Percentiles rank a stretch among this genome's conserved stretches.
phyloP scores from a whole-genome alignment of 2,113 vertebrate genomes.

The Scalopus aquaticus region DNA sequence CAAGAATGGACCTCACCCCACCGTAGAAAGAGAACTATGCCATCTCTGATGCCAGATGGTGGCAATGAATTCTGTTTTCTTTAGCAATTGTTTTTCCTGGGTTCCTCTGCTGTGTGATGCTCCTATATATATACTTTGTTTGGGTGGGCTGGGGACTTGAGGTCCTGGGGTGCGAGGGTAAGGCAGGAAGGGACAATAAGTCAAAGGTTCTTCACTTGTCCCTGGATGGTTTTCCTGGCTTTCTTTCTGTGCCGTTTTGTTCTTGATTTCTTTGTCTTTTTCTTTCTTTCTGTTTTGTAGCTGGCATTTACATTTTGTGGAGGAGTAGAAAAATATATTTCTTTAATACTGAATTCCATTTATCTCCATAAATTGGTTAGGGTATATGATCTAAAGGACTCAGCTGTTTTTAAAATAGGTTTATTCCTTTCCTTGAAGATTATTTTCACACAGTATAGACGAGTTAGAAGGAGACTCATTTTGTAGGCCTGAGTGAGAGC shows the following conservation, averaged over 20 bases:
- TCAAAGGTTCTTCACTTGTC: neutral
- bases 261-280: constrained; percentile 59
- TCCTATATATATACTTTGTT: neutral
- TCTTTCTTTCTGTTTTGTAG: constrained; percentile 72
- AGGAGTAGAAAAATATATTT: constrained; percentile 82
- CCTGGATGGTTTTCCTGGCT: neutral
- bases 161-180: neutral
- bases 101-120: constrained; percentile 8
- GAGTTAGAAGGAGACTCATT: constrained; percentile 86
- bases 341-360: constrained; percentile 88
- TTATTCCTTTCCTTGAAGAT: constrained; percentile 88
- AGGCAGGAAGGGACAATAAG: constrained; percentile 21
- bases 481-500: constrained; percentile 81
- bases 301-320: constrained; percentile 83
- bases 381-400: constrained; percentile 87
- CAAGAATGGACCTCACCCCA: constrained; percentile 55
- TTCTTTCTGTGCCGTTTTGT: constrained; percentile 13
- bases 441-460: constrained; percentile 85
- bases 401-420: constrained; percentile 89
- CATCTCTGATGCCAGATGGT: neutral
- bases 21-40: constrained; percentile 50
- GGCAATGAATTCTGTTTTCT: constrained; percentile 17
- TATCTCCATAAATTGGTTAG: constrained; percentile 89
- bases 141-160: neutral
- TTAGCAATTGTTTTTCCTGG: neutral